Base-by-base conservation (phyloP, 1,140 invertebrate species). In the Ptiloglossa arizonensis region DNA sequence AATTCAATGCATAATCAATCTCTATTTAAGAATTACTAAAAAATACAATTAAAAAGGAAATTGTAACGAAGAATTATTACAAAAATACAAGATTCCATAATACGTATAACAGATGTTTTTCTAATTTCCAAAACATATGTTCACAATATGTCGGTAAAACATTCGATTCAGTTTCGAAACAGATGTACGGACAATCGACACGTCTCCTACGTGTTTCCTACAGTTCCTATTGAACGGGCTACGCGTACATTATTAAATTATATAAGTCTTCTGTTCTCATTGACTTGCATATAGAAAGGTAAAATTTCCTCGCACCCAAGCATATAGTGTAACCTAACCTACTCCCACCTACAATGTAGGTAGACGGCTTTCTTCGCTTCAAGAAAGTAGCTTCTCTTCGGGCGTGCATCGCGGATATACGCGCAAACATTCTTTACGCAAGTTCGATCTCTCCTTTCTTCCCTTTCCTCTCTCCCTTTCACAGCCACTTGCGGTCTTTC, bases 351-450 rank as follows among this genome's bases (percentile, higher is more conserved):
- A 88, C 85, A 35, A 89, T 88, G 87, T 90, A 87, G 86, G 83
- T 85, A 87, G 82, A 89, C 88, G 73, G 86, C 90, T 90, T 90
- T 91, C 87, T 83, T 87, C 80, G 79, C 50, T 56, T 78, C 80
- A 87, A 54, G 88, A 91, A 90, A 90, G 88, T 89, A 82, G 85
- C 81, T 80, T 81, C 75, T 59, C 80, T 79, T 81, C 70, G 70
- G 63, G 75, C 62, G 84, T 87, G 83, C 85, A 85, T 88, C 85
- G 80, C 82, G 78, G 81, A 82, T 71, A 59, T 77, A 69, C 81
- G 80, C 73, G 84, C 75, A 83, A 86, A 81, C 74, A 83, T 87
- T 87, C 80, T 70, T 82, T 60, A 59, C 67, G 60, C 66, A 77
- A 68, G 35, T 56, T 75, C 68, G 15, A 72, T 82, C 79, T 71